Evolutionary conservation across 2,113 vertebrate genomes (phyloP), one percentile per base, ranked within the genome.

Genomic region (Paradoxurus hermaphroditus): DNA sequence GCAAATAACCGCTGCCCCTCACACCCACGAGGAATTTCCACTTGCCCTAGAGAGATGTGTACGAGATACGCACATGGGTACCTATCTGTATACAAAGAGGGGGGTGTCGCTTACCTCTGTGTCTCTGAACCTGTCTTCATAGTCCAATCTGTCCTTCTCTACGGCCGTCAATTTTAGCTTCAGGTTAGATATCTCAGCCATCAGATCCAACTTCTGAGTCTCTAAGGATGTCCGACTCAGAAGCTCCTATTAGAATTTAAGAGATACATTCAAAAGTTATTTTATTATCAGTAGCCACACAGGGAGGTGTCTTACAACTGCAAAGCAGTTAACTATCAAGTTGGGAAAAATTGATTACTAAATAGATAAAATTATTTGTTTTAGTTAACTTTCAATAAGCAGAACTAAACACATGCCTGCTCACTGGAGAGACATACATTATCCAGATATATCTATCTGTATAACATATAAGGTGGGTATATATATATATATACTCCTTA

Each of bases 121-220:
- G 98, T 99, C 99, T 97, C 99, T 99, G 97, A 99, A 99, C 83
- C 99, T 98, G 7, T 99, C 99, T 97, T 99, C 99, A 94, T 99
- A 99, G 97, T 99, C 99, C 82, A 99, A 90, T 77, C 99, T 98
- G 89, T 99, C 99, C 97, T 99, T 99, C 94, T 99, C 99, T 51
- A 99, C 98, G 59, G 99, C 96, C 0, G 99, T 99, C 96, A 99
- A 98, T 94, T 99, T 99, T 93, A 99, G 98, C 98, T 99, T 99
- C 87, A 99, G 98, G 97, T 99, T 99, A 94, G 99, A 99, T 97
- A 99, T 97, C 98, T 99, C 99, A 27, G 99, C 99, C 98, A 99
- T 99, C 86, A 99, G 99, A 56, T 99, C 99, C 84, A 99, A 93
- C 97, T 99, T 99, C 98, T 99, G 99, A 75, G 98, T 99, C 98